Evolutionary conservation across 2,888 invertebrate genomes (phyloP), one percentile per base, ranked within the genome.

Genomic region (Aleiodes alternator): DNA sequence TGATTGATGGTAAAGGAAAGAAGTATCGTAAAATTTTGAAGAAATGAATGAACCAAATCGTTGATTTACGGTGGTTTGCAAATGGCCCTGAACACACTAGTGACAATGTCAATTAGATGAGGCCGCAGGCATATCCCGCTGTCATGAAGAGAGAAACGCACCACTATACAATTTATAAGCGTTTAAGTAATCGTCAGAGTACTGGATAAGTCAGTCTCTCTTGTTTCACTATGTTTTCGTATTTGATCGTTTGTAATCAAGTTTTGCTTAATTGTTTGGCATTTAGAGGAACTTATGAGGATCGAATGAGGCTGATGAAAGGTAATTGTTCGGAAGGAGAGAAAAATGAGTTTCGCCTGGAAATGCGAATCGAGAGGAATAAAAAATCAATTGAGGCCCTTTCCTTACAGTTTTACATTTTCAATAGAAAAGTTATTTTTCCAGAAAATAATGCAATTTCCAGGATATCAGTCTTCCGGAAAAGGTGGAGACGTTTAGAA

Each of bases 101-200:
- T 82, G 81, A 82, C 84, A 87, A 84, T 86, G 85, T 86, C 85
- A 86, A 86, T 87, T 87, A 84, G 80, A 84, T 83, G 81, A 84
- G 77, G 77, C 76, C 72, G 75, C 74, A 66, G 57, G 77, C 74
- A 66, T 56, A 34, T 43, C 75, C 69, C 74, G 69, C 70, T 59
- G 56, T 70, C 69, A 73, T 43, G 48, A 23, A 23, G 69, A 73
- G 66, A 57, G 75, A 69, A 75, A 76, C 72, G 76, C 77, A 79
- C 78, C 76, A 77, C 51, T 59, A 38, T 77, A 69, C 72, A 73
- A 68, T 79, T 76, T 74, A 80, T 75, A 75, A 75, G 80, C 80
- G 80, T 81, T 82, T 82, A 82, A 80, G 77, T 76, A 78, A 80
- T 81, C 76, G 79, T 77, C 71, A 38, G 51, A 51, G 53, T 51